A percentile compares a stretch with the other conserved stretches of the same genome.
These are phyloP conservation scores for Nansenia antarctica DNA, from an alignment of 2,113 vertebrate species.

Conservation along the genomic window DNA sequence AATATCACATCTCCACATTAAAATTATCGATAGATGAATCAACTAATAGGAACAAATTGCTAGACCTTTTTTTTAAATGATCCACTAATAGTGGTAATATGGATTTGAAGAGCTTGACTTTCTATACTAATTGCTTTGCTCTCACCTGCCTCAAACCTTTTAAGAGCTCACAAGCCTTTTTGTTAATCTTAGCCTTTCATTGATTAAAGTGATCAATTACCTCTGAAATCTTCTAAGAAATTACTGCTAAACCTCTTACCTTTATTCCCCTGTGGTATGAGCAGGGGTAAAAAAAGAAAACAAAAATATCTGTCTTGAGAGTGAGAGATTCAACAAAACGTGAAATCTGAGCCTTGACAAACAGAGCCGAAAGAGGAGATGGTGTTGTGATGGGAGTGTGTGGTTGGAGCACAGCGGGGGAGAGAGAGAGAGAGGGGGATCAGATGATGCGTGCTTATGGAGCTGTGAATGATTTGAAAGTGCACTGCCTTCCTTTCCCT, in stretches of 20 bases:
- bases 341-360: not conserved
- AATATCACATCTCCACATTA: too few relatives aligned
- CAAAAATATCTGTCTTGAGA: too few relatives aligned
- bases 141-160: not conserved
- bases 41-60: too few relatives aligned
- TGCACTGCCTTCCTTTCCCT: not conserved
- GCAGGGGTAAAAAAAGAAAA: not conserved
- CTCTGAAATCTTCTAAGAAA: not conserved
- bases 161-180: not conserved
- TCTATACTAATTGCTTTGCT: not conserved
- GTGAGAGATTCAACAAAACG: not conserved
- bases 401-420: not conserved
- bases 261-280: not conserved
- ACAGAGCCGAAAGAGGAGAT: not conserved
- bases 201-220: slow-evolving; percentile 7
- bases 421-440: not conserved
- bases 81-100: too few relatives aligned
- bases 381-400: slow-evolving; percentile 1
- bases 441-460: not conserved
- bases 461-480: not conserved
- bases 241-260: not conserved
- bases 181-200: not conserved
- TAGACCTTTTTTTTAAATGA: too few relatives aligned
- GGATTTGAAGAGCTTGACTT: not conserved
- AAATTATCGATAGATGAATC: too few relatives aligned